Evolutionary conservation across 2,797 vertebrate species (phyloP).

Genomic region (Falco concolor): DNA sequence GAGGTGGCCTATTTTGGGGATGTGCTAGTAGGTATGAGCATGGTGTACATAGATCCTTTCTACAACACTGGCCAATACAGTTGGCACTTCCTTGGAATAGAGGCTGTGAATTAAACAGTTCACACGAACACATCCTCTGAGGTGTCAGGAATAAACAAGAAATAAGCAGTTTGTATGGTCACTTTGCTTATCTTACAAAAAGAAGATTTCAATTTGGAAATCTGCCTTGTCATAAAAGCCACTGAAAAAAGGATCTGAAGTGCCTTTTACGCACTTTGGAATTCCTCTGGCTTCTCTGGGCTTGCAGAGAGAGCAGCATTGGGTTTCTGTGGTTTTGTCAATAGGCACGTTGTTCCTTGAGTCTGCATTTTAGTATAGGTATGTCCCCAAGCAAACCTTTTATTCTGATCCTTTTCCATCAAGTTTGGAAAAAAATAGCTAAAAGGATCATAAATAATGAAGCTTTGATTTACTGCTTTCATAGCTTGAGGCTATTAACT

Average conservation of each 20-base stretch:
- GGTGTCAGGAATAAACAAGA: not conserved
- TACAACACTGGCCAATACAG: not conserved
- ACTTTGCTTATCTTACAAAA: not conserved
- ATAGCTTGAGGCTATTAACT: slow-evolving; percentile 42
- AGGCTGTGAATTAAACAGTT: not conserved
- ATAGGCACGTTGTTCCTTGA: not conserved
- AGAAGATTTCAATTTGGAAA: not conserved
- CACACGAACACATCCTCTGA: not conserved
- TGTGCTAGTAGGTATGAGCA: not conserved
- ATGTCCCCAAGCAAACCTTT: slow-evolving; percentile 26
- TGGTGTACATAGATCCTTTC: fast-evolving
- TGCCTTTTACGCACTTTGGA: not conserved
- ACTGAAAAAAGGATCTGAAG: not conserved
- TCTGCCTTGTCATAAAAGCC: not conserved
- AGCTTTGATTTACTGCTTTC: slow-evolving; percentile 52
- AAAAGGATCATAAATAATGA: slow-evolving; percentile 38
- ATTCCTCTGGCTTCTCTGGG: slow-evolving; percentile 6
- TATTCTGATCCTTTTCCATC: slow-evolving; percentile 29
- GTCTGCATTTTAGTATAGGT: not conserved
- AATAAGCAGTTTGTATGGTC: not conserved
- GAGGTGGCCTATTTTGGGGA: not conserved
- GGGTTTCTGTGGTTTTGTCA: not conserved
- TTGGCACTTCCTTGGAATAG: not conserved
- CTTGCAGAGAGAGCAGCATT: not conserved
- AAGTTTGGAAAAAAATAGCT: not conserved